A percentile compares a stretch with the other conserved stretches of the same genome.
Evolutionary conservation across 1,140 invertebrate genomes (phyloP).

Genomic region (Mylabris phalerata): DNA sequence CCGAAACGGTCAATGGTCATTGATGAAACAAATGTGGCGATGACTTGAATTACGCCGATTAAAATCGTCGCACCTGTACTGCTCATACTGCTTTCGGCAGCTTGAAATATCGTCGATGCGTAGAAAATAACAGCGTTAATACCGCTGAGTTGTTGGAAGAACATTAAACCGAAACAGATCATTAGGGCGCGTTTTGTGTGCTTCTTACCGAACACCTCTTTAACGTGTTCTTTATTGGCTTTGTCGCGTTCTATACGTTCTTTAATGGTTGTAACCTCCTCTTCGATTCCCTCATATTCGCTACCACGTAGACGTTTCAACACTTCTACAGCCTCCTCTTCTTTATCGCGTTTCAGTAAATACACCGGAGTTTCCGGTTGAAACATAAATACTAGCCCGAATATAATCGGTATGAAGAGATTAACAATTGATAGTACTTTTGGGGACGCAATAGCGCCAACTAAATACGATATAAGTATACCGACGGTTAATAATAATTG

Average conservation of each 20-base stretch:
- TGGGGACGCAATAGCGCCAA: conserved; percentile 44
- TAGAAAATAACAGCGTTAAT: conserved; percentile 60
- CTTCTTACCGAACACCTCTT: conserved; percentile 42
- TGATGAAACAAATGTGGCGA: conserved; percentile 57
- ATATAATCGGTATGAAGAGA: conserved; percentile 52
- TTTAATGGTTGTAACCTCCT: conserved; percentile 48
- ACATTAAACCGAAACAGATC: conserved; percentile 56
- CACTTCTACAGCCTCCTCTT: conserved; percentile 55
- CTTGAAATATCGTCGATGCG: conserved; percentile 44
- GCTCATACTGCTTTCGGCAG: conserved; percentile 40
- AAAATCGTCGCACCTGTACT: conserved; percentile 58
- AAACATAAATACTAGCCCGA: conserved; percentile 52
- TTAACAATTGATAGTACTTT: conserved; percentile 51
- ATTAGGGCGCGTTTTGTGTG: conserved; percentile 47
- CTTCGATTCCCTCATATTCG: conserved; percentile 52
- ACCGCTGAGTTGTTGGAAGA: conserved; percentile 61
- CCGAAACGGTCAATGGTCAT: conserved; percentile 61
- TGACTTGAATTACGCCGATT: conserved; percentile 65
- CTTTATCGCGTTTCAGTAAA: conserved; percentile 49
- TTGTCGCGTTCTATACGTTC: conserved; percentile 35
- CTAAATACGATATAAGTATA: conserved; percentile 53
- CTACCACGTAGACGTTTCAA: conserved; percentile 62
- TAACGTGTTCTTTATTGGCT: conserved; percentile 35
- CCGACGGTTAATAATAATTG: conserved; percentile 60
- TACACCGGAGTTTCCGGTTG: conserved; percentile 63